Conservation (phyloP, 2,888 invertebrate genomes). For the Ariolimax columbianus region DNA sequence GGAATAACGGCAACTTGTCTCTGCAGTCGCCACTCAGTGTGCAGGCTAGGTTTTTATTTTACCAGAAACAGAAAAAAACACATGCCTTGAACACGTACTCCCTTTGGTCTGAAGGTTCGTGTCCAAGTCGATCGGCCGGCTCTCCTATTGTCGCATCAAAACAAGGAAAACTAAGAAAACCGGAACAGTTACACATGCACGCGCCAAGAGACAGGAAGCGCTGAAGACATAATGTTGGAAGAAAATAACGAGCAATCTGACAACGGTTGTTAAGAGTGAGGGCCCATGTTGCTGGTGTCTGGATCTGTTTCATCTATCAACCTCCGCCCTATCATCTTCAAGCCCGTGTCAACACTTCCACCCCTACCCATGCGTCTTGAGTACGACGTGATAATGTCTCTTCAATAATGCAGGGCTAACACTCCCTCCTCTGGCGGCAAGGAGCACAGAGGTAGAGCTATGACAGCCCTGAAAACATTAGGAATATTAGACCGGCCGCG, state of each 20-base stretch:
- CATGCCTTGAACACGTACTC: too few relatives aligned
- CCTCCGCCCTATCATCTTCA: constrained; percentile 1
- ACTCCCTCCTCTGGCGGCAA: background rate
- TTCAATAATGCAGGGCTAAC: constrained; percentile 24
- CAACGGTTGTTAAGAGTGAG: background rate
- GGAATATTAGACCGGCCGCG: background rate
- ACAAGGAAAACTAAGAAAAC: background rate
- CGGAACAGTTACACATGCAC: background rate
- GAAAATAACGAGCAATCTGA: background rate
- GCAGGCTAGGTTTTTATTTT: too few relatives aligned
- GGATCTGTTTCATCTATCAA: background rate
- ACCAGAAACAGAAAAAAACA: too few relatives aligned
- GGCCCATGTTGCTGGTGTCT: background rate
- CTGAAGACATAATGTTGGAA: background rate
- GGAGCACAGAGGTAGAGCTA: background rate
- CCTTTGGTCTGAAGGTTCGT: too few relatives aligned
- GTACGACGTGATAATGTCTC: constrained; percentile 22
- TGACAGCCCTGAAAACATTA: constrained; percentile 13
- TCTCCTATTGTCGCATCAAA: too few relatives aligned
- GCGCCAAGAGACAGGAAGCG: background rate
- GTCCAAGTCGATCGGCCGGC: too few relatives aligned
- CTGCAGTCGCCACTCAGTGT: too few relatives aligned
- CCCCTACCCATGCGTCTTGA: constrained; percentile 18
- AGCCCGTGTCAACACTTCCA: constrained; percentile 1
- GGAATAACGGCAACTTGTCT: too few relatives aligned